Evolutionary conservation across 2,797 vertebrate species (phyloP), one percentile per base, ranked within the genome.

Genomic region (Paratrypauchen microcephalus): DNA sequence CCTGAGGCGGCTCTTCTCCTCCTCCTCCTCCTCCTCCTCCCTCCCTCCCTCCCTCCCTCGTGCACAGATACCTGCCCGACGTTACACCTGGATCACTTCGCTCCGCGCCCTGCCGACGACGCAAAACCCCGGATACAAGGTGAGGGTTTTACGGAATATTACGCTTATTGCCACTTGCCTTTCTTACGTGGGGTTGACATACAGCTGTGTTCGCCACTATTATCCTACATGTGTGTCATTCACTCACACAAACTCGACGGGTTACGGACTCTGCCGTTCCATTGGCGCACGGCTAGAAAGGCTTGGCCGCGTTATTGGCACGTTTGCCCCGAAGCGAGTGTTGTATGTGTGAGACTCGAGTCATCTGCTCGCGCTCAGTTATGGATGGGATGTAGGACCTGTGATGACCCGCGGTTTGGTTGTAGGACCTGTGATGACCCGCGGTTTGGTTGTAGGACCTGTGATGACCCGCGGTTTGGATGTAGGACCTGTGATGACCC

Each of bases 1-100:
- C 13, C 56, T 26, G 13, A 23, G 47, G 48, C 52, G 76, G 61
- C 83, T 85, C 88, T 80, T 86, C 72, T 79, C 81, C 76, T 76
- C 2, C 79, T 76, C 76, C 41, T 2, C 57, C 50, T 21, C 50
- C 18, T 54, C n/a, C 52, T 54, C 52, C 52, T 21, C 52, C 1
- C 8, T 19, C 50, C 21, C 19, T 7, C 11, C 50, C 50, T 52
- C 50, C 5, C 54, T 65, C 48, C 26, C 79, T 82, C 86, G 78
- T 66, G 66, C 69, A 69, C 63, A 65, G 21, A 65, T 72, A 78
- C 73, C 73, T 71, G 72, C 19, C 4, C 19, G 59, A 21, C 57
- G 3, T 62, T 55, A n/a, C 30, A 61, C 54, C 66, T 73, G 67
- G 48, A 16, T 18, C 16, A 54, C n/a, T 65, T 32, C 24, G 11